Evolutionary conservation across 2,797 vertebrate genomes (phyloP), one percentile per base, ranked within the genome.

Genomic region (Phataginus tetradactyla): DNA sequence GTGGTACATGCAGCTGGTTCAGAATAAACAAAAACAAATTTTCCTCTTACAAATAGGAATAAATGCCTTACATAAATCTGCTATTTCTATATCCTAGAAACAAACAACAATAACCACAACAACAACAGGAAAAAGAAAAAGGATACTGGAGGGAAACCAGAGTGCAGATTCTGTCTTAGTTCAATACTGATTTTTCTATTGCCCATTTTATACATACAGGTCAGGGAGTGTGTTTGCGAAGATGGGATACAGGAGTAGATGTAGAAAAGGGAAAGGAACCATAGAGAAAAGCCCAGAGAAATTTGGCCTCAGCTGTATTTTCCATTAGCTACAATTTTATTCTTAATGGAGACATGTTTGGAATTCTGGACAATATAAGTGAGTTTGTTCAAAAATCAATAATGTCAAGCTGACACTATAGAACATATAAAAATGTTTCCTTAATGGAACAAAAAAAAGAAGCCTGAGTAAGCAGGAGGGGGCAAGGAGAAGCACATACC

Each of bases 381-480:
- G 98, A 98, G 97, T 98, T 98, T 98, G 98, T 96, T 98, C 97
- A 98, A 98, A 98, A 99, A 99, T 99, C 98, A 99, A 99, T 99
- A 98, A 98, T 83, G 97, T 98, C 98, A 98, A 98, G 97, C 98
- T 98, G 98, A 98, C 97, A 97, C 94, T 95, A 98, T 2, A 98
- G 97, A 98, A 98, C 95, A 96, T 94, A 98, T 97, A 98, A 98
- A 98, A 98, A 97, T 94, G 97, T 98, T 98, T 98, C 97, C 95
- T 98, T 98, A 98, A 99, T 98, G 97, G 96, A 98, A 71, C 18
- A 88, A 97, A 94, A 57, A 94, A 96, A 98, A 94, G 93, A 98
- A 98, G 95, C 98, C 97, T 86, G 78, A 92, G 94, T 66, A 96
- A 97, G 93, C 95, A 83, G 96, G 97, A 96, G 90, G 95, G 91